Evolutionary conservation across 2,113 vertebrate species (phyloP).

Genomic region (Pan troglodytes): NHGRI_mPanTro3-v2.1_pri NC_072398.2:182174501-182175000

Average conservation of each 20-base stretch:
- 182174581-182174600: not conserved
- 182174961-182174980: conserved; percentile 60
- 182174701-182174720: not conserved
- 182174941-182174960: conserved; percentile 62
- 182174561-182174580: not conserved
- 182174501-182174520: not conserved
- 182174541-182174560: not conserved
- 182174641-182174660: not conserved
- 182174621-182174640: not conserved
- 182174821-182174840: conserved; percentile 31
- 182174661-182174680: conserved; percentile 23
- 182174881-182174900: conserved; percentile 62
- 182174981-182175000: conserved; percentile 74
- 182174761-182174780: not conserved
- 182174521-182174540: not conserved
- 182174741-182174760: not conserved
- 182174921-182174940: conserved; percentile 73
- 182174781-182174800: not conserved
- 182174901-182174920: conserved; percentile 56
- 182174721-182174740: not conserved
- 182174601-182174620: not conserved
- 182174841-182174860: conserved; percentile 40
- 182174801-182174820: conserved; percentile 39
- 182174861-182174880: conserved; percentile 49
- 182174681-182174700: not conserved